Evolutionary conservation across 2,797 vertebrate species (phyloP).

Genomic region (Pogonophryne albipinna): DNA sequence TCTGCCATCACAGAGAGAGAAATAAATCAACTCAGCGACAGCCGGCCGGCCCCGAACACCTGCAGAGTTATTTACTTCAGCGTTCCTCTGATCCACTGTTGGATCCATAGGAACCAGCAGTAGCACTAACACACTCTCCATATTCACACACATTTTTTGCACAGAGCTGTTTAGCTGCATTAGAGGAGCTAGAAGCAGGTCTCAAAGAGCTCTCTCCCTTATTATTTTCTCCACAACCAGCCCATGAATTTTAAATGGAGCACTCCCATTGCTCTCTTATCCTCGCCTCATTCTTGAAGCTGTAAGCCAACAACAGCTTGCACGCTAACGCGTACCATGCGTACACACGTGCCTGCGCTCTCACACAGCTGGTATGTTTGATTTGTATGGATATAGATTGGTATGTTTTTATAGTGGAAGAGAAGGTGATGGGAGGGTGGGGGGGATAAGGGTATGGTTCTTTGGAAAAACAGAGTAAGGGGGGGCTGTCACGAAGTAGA

Average conservation of each 20-base stretch:
- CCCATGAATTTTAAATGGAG: constrained; percentile 64
- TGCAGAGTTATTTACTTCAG: constrained; percentile 59
- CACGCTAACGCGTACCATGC: background rate
- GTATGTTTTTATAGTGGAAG: constrained; percentile 58
- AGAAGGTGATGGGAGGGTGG: constrained; percentile 6
- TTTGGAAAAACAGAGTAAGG: constrained; percentile 10
- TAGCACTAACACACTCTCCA: constrained; percentile 28
- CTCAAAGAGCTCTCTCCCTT: constrained; percentile 54
- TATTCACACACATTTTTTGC: constrained; percentile 17
- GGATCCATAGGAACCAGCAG: constrained; percentile 28
- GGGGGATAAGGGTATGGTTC: background rate
- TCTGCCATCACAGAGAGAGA: constrained; percentile 38
- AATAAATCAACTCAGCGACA: constrained; percentile 67
- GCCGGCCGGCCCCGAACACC: constrained; percentile 43
- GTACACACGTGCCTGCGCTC: background rate
- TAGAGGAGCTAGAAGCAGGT: constrained; percentile 40
- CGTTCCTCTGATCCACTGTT: constrained; percentile 38
- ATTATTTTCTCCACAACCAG: constrained; percentile 64
- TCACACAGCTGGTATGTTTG: constrained; percentile 32
- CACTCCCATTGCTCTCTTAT: constrained; percentile 44
- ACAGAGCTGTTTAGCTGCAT: constrained; percentile 42
- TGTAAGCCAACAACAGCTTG: constrained; percentile 30
- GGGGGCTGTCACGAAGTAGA: constrained; percentile 29
- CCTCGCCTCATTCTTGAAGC: constrained; percentile 39
- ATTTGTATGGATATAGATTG: constrained; percentile 66